These are phyloP conservation scores for Diarsia brunnea DNA, from an alignment of 2,888 invertebrate species.

Conservation along the genomic window DNA sequence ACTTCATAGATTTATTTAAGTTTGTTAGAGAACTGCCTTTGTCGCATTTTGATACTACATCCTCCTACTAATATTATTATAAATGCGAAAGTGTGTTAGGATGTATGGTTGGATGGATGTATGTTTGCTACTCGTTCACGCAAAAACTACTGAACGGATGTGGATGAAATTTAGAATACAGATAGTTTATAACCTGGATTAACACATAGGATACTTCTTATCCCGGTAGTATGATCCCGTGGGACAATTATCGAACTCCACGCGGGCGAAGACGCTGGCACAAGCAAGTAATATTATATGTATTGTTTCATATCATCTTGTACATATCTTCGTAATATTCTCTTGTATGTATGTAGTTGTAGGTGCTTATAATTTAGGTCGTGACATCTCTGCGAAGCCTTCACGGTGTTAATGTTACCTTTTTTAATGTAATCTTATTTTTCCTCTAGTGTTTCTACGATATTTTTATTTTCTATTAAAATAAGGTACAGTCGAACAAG, in stretches of 20 bases:
- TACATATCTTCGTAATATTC: slow-evolving; percentile 1
- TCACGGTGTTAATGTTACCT: slow-evolving; percentile 49
- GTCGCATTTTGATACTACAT: neutral
- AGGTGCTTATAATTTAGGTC: neutral
- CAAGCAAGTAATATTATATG: neutral
- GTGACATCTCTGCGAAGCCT: slow-evolving; percentile 2
- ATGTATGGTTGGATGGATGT: too few relatives aligned
- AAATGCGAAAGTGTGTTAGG: too few relatives aligned
- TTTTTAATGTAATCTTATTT: neutral
- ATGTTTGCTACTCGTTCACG: too few relatives aligned
- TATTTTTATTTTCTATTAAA: neutral
- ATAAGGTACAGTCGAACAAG: too few relatives aligned
- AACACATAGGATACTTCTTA: too few relatives aligned
- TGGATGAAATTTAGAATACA: too few relatives aligned
- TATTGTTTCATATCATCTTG: neutral
- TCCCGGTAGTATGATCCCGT: too few relatives aligned
- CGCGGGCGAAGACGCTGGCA: too few relatives aligned
- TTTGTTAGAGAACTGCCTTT: neutral
- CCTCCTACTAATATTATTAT: too few relatives aligned
- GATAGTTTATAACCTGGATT: too few relatives aligned
- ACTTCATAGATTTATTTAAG: neutral
- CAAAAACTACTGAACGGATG: too few relatives aligned
- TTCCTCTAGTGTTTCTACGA: neutral
- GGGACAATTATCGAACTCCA: too few relatives aligned
- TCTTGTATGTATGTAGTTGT: neutral